These are phyloP conservation scores for Centropus bengalensis DNA, from an alignment of 2,113 vertebrate genomes.

Conservation along the genomic window DNA sequence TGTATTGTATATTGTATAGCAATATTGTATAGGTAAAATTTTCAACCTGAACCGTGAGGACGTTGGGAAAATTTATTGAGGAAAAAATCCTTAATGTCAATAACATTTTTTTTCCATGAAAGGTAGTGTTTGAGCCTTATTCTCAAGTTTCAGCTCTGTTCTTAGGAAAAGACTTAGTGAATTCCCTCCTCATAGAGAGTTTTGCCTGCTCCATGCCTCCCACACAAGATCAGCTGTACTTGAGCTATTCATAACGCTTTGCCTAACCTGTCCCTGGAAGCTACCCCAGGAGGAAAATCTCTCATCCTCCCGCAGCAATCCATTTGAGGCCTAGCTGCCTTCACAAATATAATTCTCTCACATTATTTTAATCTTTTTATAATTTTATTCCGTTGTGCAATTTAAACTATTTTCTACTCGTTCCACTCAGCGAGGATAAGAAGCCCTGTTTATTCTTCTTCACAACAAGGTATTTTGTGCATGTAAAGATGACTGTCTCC, in stretches of 20 bases:
- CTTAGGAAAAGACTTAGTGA: neutral
- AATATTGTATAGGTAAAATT: constrained; percentile 40
- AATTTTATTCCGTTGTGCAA: neutral
- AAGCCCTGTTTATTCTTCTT: neutral
- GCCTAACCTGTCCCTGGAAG: neutral
- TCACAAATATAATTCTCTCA: neutral
- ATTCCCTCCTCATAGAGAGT: neutral
- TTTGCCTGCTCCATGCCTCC: neutral
- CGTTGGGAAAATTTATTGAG: neutral
- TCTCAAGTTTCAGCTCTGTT: neutral
- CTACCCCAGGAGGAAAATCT: neutral
- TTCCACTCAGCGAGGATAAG: neutral
- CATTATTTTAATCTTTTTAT: neutral
- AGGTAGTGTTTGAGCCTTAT: neutral
- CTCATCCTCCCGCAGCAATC: neutral
- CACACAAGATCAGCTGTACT: neutral
- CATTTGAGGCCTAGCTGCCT: neutral
- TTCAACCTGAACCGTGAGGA: constrained; percentile 25
- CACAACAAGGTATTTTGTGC: neutral
- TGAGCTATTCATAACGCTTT: neutral
- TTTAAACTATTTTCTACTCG: neutral
- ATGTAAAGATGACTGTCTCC: neutral
- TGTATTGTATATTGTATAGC: no score
- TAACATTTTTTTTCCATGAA: neutral
- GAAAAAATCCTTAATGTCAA: neutral